Evolutionary conservation across 2,113 vertebrate genomes (phyloP).

Genomic region (Oxyura jamaicensis): DNA sequence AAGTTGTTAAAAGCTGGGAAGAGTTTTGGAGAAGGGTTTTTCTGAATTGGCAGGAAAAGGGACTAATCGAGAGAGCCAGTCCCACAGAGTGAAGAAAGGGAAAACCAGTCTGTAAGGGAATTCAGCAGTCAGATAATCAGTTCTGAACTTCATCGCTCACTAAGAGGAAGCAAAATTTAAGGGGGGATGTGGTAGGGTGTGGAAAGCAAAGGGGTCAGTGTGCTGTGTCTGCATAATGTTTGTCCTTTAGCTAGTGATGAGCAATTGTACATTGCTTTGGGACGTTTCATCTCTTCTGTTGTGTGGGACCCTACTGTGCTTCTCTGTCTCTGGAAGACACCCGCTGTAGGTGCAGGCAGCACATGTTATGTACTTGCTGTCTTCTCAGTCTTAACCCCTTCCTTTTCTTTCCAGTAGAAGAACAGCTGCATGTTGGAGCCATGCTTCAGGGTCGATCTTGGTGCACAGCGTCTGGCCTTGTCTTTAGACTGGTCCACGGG

Average conservation of each 20-base stretch:
- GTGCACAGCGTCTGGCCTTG: slow-evolving; percentile 82
- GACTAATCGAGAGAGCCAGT: neutral
- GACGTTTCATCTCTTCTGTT: neutral
- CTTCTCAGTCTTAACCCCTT: neutral
- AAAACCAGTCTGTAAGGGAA: neutral
- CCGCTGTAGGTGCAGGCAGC: neutral
- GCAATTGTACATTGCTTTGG: rapidly evolving
- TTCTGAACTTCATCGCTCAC: rapidly evolving
- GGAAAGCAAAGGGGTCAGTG: neutral
- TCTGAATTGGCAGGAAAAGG: neutral
- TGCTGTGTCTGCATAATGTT: rapidly evolving
- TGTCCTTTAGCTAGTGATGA: neutral
- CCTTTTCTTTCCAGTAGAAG: slow-evolving; percentile 81
- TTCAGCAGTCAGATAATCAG: neutral
- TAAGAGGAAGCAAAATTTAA: neutral
- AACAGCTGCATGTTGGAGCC: slow-evolving; percentile 77
- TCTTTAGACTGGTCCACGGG: slow-evolving; percentile 96
- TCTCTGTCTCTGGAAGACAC: neutral
- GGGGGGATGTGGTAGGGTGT: neutral
- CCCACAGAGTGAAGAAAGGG: neutral
- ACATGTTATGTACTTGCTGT: rapidly evolving
- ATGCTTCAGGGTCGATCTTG: slow-evolving; percentile 74
- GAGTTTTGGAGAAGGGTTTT: neutral
- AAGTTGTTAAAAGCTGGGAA: neutral
- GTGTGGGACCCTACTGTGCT: neutral